These are phyloP conservation scores for Melanostoma mellinum DNA, from an alignment of 2,888 invertebrate species.

Conservation along the genomic window DNA sequence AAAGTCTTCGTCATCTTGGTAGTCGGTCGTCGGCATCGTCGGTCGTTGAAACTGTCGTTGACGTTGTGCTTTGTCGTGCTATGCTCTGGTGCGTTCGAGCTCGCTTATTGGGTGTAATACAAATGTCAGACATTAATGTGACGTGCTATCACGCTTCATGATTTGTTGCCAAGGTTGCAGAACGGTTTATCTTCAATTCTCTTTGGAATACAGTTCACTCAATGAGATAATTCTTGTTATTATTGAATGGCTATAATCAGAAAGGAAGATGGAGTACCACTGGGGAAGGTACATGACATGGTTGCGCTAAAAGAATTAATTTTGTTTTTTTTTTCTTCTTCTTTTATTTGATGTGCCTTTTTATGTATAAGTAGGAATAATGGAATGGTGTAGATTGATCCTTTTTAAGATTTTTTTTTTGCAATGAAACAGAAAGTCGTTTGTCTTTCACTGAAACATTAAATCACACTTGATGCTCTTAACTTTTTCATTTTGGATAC, in stretches of 20 bases:
- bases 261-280: background rate
- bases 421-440: too few species aligned
- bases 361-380: too few species aligned
- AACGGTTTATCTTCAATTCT: constrained; percentile 43
- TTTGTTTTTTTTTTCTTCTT: too few species aligned
- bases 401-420: too few species aligned
- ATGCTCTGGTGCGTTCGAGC: background rate
- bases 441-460: too few species aligned
- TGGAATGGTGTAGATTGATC: too few species aligned
- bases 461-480: too few species aligned
- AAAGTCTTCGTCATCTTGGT: background rate
- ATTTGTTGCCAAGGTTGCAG: constrained; percentile 37
- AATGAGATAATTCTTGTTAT: constrained; percentile 50
- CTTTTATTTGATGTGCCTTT: too few species aligned
- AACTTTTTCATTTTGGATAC: too few species aligned
- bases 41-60: background rate
- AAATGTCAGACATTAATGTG: constrained; percentile 66
- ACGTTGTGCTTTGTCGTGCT: background rate
- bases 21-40: background rate
- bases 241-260: constrained; percentile 50
- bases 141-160: constrained; percentile 59
- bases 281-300: background rate
- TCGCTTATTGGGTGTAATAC: constrained; percentile 55
- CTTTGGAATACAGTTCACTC: constrained; percentile 31
- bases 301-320: too few species aligned